phyloP scores from a whole-genome alignment of 2,113 vertebrate genomes.

The Mellivora capensis region DNA sequence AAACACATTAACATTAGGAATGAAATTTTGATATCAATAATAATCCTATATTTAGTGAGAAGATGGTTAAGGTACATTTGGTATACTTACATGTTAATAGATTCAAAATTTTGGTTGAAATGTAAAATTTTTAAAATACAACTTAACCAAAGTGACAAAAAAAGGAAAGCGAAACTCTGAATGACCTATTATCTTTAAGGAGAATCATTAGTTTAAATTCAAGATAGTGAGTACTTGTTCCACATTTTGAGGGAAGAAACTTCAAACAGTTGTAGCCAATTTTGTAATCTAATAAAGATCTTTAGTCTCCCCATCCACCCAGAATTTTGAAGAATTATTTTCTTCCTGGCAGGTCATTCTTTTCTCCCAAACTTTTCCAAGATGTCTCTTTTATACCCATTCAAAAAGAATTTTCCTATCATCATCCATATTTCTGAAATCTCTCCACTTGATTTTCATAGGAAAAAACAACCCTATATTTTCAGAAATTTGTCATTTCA shows the following conservation, averaged over 20 bases:
- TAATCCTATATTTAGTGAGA: background rate
- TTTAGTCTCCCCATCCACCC: background rate
- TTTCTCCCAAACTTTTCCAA: background rate
- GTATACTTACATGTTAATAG: background rate
- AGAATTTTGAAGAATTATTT: background rate
- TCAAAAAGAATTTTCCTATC: background rate
- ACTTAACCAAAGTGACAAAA: background rate
- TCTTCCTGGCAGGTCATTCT: background rate
- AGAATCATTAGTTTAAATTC: background rate
- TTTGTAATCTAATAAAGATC: background rate
- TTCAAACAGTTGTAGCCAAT: too few relatives aligned
- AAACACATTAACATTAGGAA: background rate
- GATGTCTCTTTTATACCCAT: background rate
- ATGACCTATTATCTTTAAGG: background rate
- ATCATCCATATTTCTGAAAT: background rate
- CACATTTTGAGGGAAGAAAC: background rate
- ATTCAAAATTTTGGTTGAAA: background rate
- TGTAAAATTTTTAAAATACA: background rate
- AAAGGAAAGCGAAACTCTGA: background rate
- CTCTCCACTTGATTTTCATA: background rate
- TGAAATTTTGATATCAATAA: background rate
- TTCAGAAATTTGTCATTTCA: background rate
- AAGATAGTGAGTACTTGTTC: background rate
- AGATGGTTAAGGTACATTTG: background rate
- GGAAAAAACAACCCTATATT: background rate